Evolutionary conservation across 2,113 vertebrate genomes (phyloP), one percentile per base, ranked within the genome.

Genomic region (Nibea coibor): DNA sequence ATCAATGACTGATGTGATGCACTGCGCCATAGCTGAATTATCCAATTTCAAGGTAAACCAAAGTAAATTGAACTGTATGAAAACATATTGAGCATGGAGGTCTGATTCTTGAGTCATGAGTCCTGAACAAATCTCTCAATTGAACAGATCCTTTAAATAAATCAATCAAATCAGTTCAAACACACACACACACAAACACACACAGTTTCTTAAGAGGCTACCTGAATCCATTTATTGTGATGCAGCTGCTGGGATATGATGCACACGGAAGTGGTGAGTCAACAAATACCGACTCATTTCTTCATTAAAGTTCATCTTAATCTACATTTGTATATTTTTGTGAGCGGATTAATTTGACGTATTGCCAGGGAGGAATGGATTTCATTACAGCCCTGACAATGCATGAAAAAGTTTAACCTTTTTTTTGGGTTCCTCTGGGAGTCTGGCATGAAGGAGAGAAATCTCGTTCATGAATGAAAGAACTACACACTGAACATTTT

Each of bases 221-320:
- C 81, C 61, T 80, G 67, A 84, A 75, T 71, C 43, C 42, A 81
- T 84, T 83, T 70, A 71, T 82, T 74, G n/a, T 69, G 47, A 82
- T 62, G 61, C 57, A 86, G 80, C 76, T 76, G 66, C 63, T 54
- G 71, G 75, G 84, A 82, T 74, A 65, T 84, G 78, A 81, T 50
- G 43, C 57, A 76, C 45, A 56, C 74, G 81, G 70, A 87, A 78
- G 67, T 69, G 71, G 81, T 86, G 80, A 84, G 61, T 78, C 70
- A 67, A 48, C 0, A 10, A 82, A 83, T 78, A 77, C 80, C 85
- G 85, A 92, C 62, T 59, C 56, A 85, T 88, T 82, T 67, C 81
- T 59, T 51, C 22, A 63, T 73, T 74, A 78, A 76, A 80, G 77
- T 86, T 85, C 28, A 85, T 88, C 83, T 75, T 64, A 61, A 72